Percentiles rank a stretch among this genome's conserved stretches.
phyloP scores from a whole-genome alignment of 2,888 invertebrate genomes.

The Lasioglossum vierecki region DNA sequence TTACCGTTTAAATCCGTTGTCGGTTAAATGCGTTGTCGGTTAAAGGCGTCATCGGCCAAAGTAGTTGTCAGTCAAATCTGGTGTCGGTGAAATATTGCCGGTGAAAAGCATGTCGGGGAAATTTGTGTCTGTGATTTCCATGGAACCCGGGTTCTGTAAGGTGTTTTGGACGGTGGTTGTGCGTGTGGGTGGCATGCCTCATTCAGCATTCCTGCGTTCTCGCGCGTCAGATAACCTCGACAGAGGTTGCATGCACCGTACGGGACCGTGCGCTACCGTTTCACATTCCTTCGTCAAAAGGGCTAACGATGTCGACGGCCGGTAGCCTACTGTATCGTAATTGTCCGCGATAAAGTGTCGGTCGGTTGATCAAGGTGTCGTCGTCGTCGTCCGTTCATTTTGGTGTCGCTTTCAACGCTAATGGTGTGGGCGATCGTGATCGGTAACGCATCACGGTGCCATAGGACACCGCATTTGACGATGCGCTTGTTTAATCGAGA shows the following conservation, averaged over 20 bases:
- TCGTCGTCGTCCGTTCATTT: background rate
- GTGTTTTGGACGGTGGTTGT: slow-evolving; percentile 6
- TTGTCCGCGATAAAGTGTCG: slow-evolving; percentile 21
- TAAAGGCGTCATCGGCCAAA: too few relatives aligned
- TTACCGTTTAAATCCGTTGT: too few relatives aligned
- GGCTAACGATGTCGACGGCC: slow-evolving; percentile 7
- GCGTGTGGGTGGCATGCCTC: slow-evolving; percentile 60
- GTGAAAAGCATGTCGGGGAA: too few relatives aligned
- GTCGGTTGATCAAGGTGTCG: slow-evolving; percentile 14
- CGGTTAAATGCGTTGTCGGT: too few relatives aligned
- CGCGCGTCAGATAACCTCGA: slow-evolving; percentile 5
- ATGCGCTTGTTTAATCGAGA: background rate
- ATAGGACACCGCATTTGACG: background rate
- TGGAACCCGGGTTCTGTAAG: background rate
- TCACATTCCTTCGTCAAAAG: background rate
- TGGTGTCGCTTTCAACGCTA: slow-evolving; percentile 28
- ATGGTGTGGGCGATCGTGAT: slow-evolving; percentile 42
- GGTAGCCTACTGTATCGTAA: slow-evolving; percentile 12
- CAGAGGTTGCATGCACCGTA: slow-evolving; percentile 47
- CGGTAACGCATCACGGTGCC: slow-evolving; percentile 2
- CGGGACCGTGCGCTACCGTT: slow-evolving; percentile 30
- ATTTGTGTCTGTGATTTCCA: too few relatives aligned
- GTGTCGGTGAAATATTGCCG: too few relatives aligned
- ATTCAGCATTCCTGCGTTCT: slow-evolving; percentile 60
- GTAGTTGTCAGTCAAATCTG: too few relatives aligned